Base-by-base conservation (phyloP, 2,888 invertebrate species). In the Catotricha subobsoleta region DNA sequence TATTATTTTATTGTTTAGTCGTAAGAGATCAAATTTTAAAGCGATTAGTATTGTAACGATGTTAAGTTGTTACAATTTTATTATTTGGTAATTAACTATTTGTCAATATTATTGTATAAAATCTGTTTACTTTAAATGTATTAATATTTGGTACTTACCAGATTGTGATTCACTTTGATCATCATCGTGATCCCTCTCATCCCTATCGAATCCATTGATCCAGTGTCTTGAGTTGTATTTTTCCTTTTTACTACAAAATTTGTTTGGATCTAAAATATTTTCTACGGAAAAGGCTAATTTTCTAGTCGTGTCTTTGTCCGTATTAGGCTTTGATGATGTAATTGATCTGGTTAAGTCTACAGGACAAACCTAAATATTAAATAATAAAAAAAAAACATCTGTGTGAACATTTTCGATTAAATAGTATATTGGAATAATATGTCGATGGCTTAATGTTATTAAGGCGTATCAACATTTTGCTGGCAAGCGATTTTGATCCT, bases 181-280 rank as follows among this genome's bases (percentile, higher is more conserved):
- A 44, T 62, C 60, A 35, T 63, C 60, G 50, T 51, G 60, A 52
- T 60, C 55, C 23, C 58, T 51, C 52, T 65, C 55, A 52, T 67
- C 51, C 49, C 64, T 52, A 55, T 67, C 52, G 52, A 65, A 54
- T 65, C 65, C 47, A 58, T 66, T 51, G 16, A 10, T 36, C 40
- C 44, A 31, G 39, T 33, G 28, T 31, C 51, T 43, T 37, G 60
- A 49, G 54, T 63, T 50, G 47, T 39, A 48, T 43, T 36, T 57
- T 41, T 57, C 56, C 46, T 64, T 63, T 52, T 36, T 36, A 8
- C 86, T 86, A 20, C 86, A 87, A 59, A 88, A 88, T 65, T 88
- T 88, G 52, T 78, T 87, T 3, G 88, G 88, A 61, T 88, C 87
- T 49, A 88, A 64, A 48, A 88, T 88, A 56, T 88, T 88, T 65